Evolutionary conservation across 2,797 vertebrate genomes (phyloP), one percentile per base, ranked within the genome.

Genomic region (Spizella passerina): DNA sequence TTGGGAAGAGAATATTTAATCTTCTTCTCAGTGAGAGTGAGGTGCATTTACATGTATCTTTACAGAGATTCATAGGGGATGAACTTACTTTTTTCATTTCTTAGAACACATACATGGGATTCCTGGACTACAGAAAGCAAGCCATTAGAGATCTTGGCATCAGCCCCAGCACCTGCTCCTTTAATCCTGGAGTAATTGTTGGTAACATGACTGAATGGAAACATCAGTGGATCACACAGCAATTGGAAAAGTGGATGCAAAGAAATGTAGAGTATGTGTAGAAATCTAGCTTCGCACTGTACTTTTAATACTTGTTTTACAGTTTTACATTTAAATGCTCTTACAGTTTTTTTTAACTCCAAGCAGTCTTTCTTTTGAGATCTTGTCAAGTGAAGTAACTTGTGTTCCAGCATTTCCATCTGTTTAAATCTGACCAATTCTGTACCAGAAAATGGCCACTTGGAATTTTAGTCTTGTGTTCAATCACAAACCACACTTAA

Each of bases 51-150:
- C 21, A 17, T 4, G 2, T 85, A 18, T 4, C 27, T 79, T 59
- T 22, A 23, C 7, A 32, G 71, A 66, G 41, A 73, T 57, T 82
- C 43, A 38, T 3, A 66, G 34, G 14, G 21, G 27, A 77, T 73
- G 30, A 84, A 53, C 6, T 10, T 49, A 4, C 1, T 9, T 46
- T 43, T 84, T 85, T 77, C 82, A 30, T 72, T 92, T 90, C 68
- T 34, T 87, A 99, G 99, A 99, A 99, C 18, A 99, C 99, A 1
- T 99, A 99, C 83, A 99, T 99, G 99, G 99, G 99, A 82, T 99
- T 99, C 93, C 97, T 99, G 97, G 99, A 99, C 98, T 99, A 99
- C 86, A 98, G 99, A 93, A 99, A 99, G 94, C 97, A 99, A 97
- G 96, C 98, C 4, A 98, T 99, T 27, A 98, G 98, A 95, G 98